phyloP scores from a whole-genome alignment of 2,888 invertebrate species.

The Aethes cnicana region DNA sequence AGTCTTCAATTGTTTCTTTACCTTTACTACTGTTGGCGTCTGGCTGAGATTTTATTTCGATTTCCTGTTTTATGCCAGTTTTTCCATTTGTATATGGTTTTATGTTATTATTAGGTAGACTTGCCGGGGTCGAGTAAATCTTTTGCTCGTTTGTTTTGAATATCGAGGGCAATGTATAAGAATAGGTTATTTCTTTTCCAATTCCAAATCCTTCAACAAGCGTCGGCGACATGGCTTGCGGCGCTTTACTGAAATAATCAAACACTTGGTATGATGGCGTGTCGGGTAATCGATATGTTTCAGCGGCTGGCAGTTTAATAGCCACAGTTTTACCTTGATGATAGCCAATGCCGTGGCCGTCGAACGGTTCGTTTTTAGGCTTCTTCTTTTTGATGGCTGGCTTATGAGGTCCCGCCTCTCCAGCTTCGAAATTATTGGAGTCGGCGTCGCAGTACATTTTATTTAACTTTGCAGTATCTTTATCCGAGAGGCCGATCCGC shows the following conservation, averaged over 20 bases:
- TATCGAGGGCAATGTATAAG: conserved; percentile 39
- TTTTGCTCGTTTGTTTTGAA: conserved; percentile 33
- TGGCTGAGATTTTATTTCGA: not conserved
- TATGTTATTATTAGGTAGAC: not conserved
- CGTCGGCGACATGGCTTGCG: conserved; percentile 62
- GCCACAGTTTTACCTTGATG: conserved; percentile 77
- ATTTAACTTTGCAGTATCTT: conserved; percentile 80
- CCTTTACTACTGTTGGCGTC: conserved; percentile 1
- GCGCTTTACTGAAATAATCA: conserved; percentile 74
- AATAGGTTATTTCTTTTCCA: conserved; percentile 54
- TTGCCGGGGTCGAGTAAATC: not conserved
- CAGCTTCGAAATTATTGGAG: conserved; percentile 46
- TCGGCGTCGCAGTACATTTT: conserved; percentile 81
- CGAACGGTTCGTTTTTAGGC: conserved; percentile 67
- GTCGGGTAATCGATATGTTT: conserved; percentile 58
- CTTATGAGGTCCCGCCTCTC: conserved; percentile 45
- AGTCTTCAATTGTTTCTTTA: conserved; percentile 8
- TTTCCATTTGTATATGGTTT: conserved; percentile 16
- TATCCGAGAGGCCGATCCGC: conserved; percentile 79
- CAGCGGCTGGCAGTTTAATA: conserved; percentile 66
- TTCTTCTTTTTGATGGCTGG: conserved; percentile 50
- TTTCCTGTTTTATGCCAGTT: conserved; percentile 2
- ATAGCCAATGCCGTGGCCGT: conserved; percentile 74
- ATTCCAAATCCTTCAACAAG: conserved; percentile 53
- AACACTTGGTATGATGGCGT: conserved; percentile 60